Conservation (phyloP, 2,113 vertebrate species). For the Burhinus bistriatus region DNA sequence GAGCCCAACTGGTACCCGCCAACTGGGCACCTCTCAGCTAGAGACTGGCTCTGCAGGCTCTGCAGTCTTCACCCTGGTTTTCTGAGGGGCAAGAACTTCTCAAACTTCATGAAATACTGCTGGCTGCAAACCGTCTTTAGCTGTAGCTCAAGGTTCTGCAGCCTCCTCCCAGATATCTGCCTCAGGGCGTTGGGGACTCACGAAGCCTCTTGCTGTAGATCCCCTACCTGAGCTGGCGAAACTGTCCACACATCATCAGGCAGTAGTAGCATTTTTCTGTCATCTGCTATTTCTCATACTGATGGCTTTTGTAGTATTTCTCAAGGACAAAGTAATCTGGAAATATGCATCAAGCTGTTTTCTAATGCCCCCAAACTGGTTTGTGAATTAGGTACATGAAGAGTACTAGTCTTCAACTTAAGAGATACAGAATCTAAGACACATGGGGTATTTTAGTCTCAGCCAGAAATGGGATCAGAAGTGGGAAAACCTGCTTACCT, state of each 20-base stretch:
- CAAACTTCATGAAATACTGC: neutral
- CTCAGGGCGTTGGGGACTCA: accelerated
- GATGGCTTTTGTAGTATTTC: neutral
- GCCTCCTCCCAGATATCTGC: neutral
- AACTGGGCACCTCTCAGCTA: neutral
- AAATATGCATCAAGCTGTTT: neutral
- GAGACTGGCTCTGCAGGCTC: neutral
- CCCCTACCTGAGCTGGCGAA: neutral
- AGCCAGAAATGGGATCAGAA: neutral
- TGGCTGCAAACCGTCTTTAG: neutral
- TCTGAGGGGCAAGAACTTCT: neutral
- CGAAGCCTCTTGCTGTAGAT: accelerated
- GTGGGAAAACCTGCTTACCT: neutral
- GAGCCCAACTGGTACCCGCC: neutral
- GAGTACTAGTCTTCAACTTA: neutral
- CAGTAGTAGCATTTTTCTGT: neutral
- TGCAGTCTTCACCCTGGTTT: neutral
- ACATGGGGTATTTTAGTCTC: neutral
- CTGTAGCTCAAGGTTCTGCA: neutral
- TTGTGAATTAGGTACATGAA: neutral
- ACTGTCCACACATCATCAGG: neutral
- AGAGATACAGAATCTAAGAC: neutral
- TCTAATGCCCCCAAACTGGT: neutral
- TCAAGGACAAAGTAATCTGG: neutral
- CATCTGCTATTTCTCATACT: neutral